Percentiles rank a stretch among this genome's conserved stretches.
Conservation (phyloP, 1,140 invertebrate genomes). For the Drosophila busckii region DNA sequence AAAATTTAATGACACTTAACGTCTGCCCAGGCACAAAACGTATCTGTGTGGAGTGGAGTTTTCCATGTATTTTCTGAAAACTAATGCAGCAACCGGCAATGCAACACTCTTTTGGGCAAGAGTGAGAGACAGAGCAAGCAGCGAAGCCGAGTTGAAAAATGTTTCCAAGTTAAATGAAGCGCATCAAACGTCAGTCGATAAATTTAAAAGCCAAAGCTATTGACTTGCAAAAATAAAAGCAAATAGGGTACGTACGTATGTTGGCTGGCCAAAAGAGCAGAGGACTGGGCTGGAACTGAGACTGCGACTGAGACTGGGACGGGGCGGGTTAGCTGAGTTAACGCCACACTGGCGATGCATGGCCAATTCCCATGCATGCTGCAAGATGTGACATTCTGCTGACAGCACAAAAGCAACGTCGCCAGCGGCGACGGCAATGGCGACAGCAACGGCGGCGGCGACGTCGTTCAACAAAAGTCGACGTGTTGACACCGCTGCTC, state of each 20-base stretch:
- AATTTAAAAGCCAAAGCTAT: slow-evolving; percentile 77
- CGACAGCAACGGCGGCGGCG: slow-evolving; percentile 5
- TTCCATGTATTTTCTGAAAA: slow-evolving; percentile 41
- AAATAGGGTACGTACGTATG: too few relatives aligned
- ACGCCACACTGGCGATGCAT: slow-evolving; percentile 24
- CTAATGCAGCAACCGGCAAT: slow-evolving; percentile 13
- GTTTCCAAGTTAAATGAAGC: slow-evolving; percentile 76
- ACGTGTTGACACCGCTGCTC: slow-evolving; percentile 71
- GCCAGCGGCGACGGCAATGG: slow-evolving; percentile 6
- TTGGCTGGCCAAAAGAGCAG: slow-evolving; percentile 31
- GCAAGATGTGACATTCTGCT: slow-evolving; percentile 72
- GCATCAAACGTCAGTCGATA: slow-evolving; percentile 76
- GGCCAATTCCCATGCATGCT: slow-evolving; percentile 54
- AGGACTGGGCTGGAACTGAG: slow-evolving; percentile 13
- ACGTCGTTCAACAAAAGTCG: slow-evolving; percentile 49
- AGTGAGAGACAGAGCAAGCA: background rate
- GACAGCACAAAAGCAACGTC: slow-evolving; percentile 57
- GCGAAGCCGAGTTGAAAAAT: slow-evolving; percentile 60
- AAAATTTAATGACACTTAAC: slow-evolving; percentile 57
- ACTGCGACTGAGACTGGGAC: slow-evolving; percentile 14
- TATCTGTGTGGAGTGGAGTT: slow-evolving; percentile 19
- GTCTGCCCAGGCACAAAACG: slow-evolving; percentile 41
- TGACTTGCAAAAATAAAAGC: slow-evolving; percentile 74
- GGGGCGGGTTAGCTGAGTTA: background rate
- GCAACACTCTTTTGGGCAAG: background rate